phyloP scores from a whole-genome alignment of 2,797 vertebrate genomes.

The Emys orbicularis region DNA sequence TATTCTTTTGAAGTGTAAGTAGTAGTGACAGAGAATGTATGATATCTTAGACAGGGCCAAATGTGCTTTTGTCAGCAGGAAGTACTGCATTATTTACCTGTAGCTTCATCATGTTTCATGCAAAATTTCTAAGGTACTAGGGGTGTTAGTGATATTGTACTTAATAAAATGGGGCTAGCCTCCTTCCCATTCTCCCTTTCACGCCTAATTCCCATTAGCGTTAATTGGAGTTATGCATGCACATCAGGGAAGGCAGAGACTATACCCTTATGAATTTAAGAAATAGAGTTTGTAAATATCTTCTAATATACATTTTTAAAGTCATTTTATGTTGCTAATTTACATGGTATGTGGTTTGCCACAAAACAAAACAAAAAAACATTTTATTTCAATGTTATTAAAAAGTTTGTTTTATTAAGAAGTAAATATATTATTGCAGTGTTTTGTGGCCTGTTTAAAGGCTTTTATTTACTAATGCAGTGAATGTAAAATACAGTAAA shows the following conservation, averaged over 20 bases:
- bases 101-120: constrained; percentile 55
- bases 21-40: constrained; percentile 75
- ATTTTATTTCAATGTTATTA: constrained; percentile 81
- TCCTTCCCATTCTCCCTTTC: constrained; percentile 21
- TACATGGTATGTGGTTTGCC: constrained; percentile 72
- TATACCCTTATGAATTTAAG: constrained; percentile 36
- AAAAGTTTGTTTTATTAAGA: constrained; percentile 79
- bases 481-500: constrained; percentile 83
- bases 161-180: constrained; percentile 50
- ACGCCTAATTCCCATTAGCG: background rate
- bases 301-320: constrained; percentile 73
- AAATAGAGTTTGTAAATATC: constrained; percentile 78
- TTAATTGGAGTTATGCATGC: constrained; percentile 5
- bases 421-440: constrained; percentile 82
- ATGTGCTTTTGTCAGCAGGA: background rate
- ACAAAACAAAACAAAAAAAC: constrained; percentile 63
- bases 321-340: constrained; percentile 77
- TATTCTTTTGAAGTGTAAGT: constrained; percentile 73
- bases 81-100: constrained; percentile 50
- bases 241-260: constrained; percentile 43
- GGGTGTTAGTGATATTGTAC: constrained; percentile 51
- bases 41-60: constrained; percentile 39
- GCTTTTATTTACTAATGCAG: constrained; percentile 81
- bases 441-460: constrained; percentile 85
- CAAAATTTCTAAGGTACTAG: constrained; percentile 59